A percentile compares a stretch with the other conserved stretches of the same genome.
These are phyloP conservation scores for Lepisosteus osseus DNA, from an alignment of 2,113 vertebrate genomes.

Conservation along the genomic window DNA sequence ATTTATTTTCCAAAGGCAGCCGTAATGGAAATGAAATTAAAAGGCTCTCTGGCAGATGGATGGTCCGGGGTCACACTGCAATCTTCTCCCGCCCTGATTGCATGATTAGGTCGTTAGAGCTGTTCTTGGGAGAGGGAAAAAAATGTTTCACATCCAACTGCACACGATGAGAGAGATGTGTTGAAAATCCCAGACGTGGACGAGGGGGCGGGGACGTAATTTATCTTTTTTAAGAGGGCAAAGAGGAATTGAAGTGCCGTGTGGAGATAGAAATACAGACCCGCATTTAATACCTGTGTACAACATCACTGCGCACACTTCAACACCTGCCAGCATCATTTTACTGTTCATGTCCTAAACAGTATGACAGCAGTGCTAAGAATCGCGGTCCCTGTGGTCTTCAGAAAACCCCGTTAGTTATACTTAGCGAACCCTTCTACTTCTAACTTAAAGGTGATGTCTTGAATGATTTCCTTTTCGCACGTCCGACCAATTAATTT, in stretches of 20 bases:
- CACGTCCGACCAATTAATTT: too few species aligned
- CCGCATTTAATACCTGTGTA: conserved; percentile 70
- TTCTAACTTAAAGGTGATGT: too few species aligned
- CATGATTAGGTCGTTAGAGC: conserved; percentile 99
- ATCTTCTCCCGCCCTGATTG: conserved; percentile 95
- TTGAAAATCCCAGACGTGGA: conserved; percentile 59
- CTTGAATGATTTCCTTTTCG: too few species aligned
- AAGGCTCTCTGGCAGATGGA: conserved; percentile 90
- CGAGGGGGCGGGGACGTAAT: conserved; percentile 67
- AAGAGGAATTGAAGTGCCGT: conserved; percentile 64
- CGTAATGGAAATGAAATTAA: conserved; percentile 87
- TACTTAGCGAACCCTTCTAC: too few species aligned
- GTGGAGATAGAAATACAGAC: conserved; percentile 75
- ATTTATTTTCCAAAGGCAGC: conserved; percentile 56
- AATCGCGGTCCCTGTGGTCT: too few species aligned
- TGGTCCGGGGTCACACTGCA: conserved; percentile 90
- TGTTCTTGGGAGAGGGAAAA: conserved; percentile 71
- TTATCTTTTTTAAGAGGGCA: conserved; percentile 76
- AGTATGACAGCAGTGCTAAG: neutral
- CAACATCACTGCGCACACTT: conserved; percentile 15
- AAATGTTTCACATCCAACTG: conserved; percentile 92
- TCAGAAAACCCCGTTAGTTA: too few species aligned
- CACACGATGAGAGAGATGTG: conserved; percentile 85
- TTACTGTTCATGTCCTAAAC: conserved; percentile 1
- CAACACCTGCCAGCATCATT: neutral